A percentile compares a stretch with the other conserved stretches of the same genome.
These are phyloP conservation scores for Fopius arisanus DNA, from an alignment of 1,140 invertebrate genomes.

Conservation along the genomic window DNA sequence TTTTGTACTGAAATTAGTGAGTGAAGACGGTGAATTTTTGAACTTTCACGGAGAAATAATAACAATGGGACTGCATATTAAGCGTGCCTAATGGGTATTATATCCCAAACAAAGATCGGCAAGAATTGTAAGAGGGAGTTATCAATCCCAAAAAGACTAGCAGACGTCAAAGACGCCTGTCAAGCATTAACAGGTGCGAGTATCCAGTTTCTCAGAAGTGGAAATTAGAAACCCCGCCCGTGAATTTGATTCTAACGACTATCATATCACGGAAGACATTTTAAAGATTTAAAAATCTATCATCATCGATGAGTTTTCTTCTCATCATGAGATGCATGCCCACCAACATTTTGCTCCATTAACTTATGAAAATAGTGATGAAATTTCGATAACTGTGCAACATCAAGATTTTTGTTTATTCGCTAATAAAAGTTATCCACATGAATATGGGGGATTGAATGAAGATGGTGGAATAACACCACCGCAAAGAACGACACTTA, in stretches of 20 bases:
- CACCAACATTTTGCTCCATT: constrained; percentile 2
- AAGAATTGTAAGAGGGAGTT: not conserved
- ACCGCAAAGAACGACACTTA: constrained; percentile 32
- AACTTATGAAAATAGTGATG: constrained; percentile 6
- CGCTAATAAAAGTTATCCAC: constrained; percentile 47
- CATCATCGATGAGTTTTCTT: constrained; percentile 42
- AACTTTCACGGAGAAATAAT: constrained; percentile 6
- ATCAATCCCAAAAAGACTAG: not conserved
- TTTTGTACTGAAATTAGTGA: not conserved
- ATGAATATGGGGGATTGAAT: constrained; percentile 44
- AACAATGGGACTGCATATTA: constrained; percentile 3
- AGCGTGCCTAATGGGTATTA: not conserved
- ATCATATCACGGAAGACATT: constrained; percentile 26
- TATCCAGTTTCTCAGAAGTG: not conserved
- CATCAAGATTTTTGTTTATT: constrained; percentile 54
- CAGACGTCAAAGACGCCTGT: not conserved
- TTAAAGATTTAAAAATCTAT: constrained; percentile 36
- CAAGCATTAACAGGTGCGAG: not conserved
- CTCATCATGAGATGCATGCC: constrained; percentile 48
- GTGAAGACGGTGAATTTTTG: not conserved
- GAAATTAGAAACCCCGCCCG: not conserved
- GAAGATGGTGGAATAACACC: constrained; percentile 33
- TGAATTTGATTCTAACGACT: not conserved
- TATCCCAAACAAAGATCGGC: too few species aligned
- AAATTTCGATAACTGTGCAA: constrained; percentile 27